A percentile compares a stretch with the other conserved stretches of the same genome.
phyloP scores from a whole-genome alignment of 2,797 vertebrate species.

The Podarcis siculus region DNA sequence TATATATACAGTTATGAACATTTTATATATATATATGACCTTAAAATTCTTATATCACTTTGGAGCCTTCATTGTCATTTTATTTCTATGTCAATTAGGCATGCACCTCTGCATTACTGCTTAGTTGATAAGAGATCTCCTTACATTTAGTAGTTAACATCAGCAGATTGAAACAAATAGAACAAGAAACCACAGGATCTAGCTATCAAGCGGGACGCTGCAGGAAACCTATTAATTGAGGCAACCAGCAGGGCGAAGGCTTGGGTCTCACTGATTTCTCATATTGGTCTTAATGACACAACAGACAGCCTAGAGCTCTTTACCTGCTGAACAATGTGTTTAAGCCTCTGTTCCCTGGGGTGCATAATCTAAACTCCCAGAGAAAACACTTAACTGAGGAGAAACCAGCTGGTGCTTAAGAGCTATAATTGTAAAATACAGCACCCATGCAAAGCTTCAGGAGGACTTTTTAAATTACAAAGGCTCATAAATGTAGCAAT shows the following conservation, averaged over 20 bases:
- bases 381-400: conserved; percentile 61
- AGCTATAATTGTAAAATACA: conserved; percentile 44
- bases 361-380: conserved; percentile 57
- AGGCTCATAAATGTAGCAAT: conserved; percentile 23
- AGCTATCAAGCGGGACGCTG: conserved; percentile 50
- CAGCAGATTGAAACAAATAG: conserved; percentile 51
- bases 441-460: conserved; percentile 46
- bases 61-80: conserved; percentile 59
- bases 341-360: conserved; percentile 60
- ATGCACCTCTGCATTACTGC: conserved; percentile 11
- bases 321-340: conserved; percentile 62
- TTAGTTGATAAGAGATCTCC: conserved; percentile 42
- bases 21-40: too few species aligned
- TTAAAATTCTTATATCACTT: neutral
- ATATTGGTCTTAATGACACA: conserved; percentile 53
- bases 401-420: conserved; percentile 59
- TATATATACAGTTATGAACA: too few species aligned
- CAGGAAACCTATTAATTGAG: conserved; percentile 60
- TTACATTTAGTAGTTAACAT: conserved; percentile 43
- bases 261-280: conserved; percentile 57
- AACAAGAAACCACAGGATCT: conserved; percentile 52
- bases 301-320: conserved; percentile 58
- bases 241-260: conserved; percentile 64
- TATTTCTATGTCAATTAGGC: conserved; percentile 64
- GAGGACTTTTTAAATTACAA: conserved; percentile 39